These are phyloP conservation scores for Myotis brandtii DNA, from an alignment of 2,113 vertebrate species.

Conservation along the genomic window DNA sequence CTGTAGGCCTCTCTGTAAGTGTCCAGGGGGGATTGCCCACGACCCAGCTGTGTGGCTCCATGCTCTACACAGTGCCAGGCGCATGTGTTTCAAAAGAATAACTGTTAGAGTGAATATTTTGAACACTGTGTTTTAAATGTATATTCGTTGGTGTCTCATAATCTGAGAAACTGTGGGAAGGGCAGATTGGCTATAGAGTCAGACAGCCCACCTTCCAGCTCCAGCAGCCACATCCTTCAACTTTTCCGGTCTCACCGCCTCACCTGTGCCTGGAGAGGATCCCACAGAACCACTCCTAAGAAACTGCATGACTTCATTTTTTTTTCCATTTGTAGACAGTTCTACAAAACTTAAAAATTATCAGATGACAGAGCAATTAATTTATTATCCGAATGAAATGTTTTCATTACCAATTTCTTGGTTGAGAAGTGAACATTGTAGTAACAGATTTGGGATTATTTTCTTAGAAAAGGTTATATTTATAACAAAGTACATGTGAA, in stretches of 20 bases:
- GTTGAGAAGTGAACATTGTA: neutral
- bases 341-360: neutral
- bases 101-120: neutral
- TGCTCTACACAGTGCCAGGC: rapidly evolving
- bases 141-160: rapidly evolving
- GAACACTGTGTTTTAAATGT: neutral
- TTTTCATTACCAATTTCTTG: neutral
- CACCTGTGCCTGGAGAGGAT: rapidly evolving
- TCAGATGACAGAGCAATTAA: rapidly evolving
- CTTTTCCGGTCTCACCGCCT: rapidly evolving
- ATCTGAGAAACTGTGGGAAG: too few relatives aligned
- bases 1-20: rapidly evolving
- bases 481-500: rapidly evolving
- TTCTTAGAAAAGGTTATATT: neutral
- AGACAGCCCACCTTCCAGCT: rapidly evolving
- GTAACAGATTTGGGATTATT: neutral
- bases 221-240: rapidly evolving
- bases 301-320: rapidly evolving
- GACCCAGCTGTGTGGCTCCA: rapidly evolving
- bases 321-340: rapidly evolving
- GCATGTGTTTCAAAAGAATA: neutral
- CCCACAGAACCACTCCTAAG: rapidly evolving
- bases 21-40: rapidly evolving
- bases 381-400: neutral
- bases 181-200: rapidly evolving